Conservation (phyloP, 2,888 invertebrate genomes). For the Archaeoteleia sp. region DNA sequence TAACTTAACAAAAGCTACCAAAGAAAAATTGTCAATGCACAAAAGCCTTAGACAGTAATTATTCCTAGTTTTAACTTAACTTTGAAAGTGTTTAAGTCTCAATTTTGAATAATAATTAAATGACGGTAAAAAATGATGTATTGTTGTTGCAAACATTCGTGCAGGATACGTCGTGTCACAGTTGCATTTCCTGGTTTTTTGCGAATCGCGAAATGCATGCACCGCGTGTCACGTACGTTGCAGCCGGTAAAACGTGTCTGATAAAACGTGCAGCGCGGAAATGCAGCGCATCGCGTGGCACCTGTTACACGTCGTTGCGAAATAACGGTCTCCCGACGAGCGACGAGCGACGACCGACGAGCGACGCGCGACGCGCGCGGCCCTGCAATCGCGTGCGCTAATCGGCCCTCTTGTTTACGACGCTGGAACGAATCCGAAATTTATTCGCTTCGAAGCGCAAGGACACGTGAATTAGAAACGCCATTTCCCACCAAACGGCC, state of each 20-base stretch:
- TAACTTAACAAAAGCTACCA: too few species aligned
- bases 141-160: conserved; percentile 4
- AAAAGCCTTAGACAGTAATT: too few species aligned
- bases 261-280: conserved; percentile 57
- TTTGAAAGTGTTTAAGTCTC: too few species aligned
- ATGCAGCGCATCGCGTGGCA: conserved; percentile 54
- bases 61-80: too few species aligned
- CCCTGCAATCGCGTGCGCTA: conserved; percentile 28
- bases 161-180: conserved; percentile 16
- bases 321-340: conserved; percentile 37
- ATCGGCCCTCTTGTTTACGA: conserved; percentile 35
- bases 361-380: conserved; percentile 16
- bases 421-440: conserved; percentile 22
- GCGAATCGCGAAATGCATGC: conserved; percentile 15
- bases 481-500: too few species aligned
- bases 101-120: too few species aligned
- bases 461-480: too few species aligned
- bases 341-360: too few species aligned
- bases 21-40: too few species aligned
- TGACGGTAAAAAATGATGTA: not conserved
- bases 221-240: conserved; percentile 52
- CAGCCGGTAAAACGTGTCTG: conserved; percentile 55
- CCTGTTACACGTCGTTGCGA: conserved; percentile 59
- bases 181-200: conserved; percentile 26
- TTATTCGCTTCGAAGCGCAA: conserved; percentile 24